Conservation (phyloP, 2,888 invertebrate species). For the Strigamia crassipes region DNA sequence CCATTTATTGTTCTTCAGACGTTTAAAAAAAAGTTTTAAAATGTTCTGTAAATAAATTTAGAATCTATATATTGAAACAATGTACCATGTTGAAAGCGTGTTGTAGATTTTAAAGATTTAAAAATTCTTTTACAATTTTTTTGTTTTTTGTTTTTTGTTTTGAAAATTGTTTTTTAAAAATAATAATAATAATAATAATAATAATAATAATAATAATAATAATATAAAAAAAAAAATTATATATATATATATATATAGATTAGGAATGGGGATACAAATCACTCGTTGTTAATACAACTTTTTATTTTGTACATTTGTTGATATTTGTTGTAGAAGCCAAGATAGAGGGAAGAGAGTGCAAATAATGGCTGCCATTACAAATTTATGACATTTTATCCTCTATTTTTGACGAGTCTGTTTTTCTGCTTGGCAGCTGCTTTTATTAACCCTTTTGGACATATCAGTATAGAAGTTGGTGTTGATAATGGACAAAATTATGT, state of each 20-base stretch:
- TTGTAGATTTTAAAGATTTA: constrained; percentile 13
- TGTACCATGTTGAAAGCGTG: constrained; percentile 14
- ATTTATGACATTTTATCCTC: not conserved
- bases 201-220: not conserved
- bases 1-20: not conserved
- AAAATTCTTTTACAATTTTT: not conserved
- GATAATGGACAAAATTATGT: not conserved
- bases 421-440: not conserved
- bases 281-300: constrained; percentile 1
- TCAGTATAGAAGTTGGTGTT: not conserved
- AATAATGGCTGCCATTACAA: not conserved
- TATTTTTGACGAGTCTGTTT: not conserved
- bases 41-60: constrained; percentile 18
- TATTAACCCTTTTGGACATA: not conserved
- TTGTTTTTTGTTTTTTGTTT: not conserved
- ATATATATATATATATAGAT: not conserved
- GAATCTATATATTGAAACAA: constrained; percentile 1
- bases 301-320: constrained; percentile 25
- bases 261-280: not conserved
- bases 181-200: not conserved
- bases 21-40: not conserved
- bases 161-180: not conserved
- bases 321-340: not conserved
- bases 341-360: not conserved
- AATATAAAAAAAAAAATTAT: not conserved